A percentile compares a stretch with the other conserved stretches of the same genome.
These are phyloP conservation scores for Ciona savignyi DNA, from an alignment of 23 tunicate genomes.

Conservation along the genomic window DNA sequence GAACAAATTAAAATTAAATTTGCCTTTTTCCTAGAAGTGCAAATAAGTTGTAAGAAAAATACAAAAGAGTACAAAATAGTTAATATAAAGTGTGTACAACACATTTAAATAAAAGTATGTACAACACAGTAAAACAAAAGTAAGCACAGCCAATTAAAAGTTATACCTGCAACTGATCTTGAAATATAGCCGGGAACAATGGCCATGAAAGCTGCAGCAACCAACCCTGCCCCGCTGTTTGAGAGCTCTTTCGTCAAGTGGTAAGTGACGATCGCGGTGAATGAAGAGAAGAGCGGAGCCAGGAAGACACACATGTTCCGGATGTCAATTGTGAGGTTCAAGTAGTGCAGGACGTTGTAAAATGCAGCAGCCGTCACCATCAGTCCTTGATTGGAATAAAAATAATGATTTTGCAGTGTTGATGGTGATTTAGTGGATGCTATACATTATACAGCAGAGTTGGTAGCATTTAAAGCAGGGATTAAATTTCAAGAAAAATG, in stretches of 20 bases:
- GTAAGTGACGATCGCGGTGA: conserved; percentile 88
- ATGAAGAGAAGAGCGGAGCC: conserved; percentile 89
- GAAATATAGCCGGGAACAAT: conserved; percentile 98
- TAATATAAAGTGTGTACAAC: background rate
- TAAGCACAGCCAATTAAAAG: background rate
- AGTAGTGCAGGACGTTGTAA: conserved; percentile 67
- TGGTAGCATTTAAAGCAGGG: too few species aligned
- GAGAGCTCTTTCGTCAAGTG: conserved; percentile 81
- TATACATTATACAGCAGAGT: too few species aligned
- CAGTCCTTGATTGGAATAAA: conserved; percentile 32
- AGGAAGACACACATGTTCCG: conserved; percentile 97
- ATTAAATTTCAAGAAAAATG: too few species aligned
- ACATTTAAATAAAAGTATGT: background rate
- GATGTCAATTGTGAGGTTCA: conserved; percentile 84
- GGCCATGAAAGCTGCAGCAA: conserved; percentile 95
- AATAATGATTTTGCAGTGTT: too few species aligned
- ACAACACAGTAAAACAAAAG: background rate
- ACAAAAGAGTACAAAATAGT: background rate
- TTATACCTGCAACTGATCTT: conserved; percentile 95
- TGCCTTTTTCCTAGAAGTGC: too few species aligned
- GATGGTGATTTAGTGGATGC: too few species aligned
- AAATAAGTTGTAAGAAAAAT: background rate
- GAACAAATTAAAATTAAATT: background rate
- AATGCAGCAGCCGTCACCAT: conserved; percentile 93
- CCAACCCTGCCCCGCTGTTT: conserved; percentile 88